Percentiles rank a stretch among this genome's conserved stretches.
These are phyloP conservation scores for Oxyteleia sp. DNA, from an alignment of 2,888 invertebrate genomes.

Conservation along the genomic window DNA sequence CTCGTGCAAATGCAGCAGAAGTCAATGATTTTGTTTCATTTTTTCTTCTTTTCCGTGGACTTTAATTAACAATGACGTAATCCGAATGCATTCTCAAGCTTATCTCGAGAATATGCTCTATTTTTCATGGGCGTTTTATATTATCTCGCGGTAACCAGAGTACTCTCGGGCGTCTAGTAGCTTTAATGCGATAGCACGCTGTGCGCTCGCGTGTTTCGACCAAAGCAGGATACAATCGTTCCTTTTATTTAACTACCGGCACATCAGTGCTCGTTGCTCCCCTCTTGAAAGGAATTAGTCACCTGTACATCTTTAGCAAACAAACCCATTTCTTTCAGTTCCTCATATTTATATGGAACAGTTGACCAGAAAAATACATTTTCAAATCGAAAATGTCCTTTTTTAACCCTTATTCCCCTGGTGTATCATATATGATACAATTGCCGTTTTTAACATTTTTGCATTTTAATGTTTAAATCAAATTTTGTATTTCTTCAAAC, in stretches of 20 bases:
- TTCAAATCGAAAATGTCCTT: too few species aligned
- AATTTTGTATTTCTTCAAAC: too few species aligned
- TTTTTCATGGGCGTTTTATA: conserved; percentile 80
- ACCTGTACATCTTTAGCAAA: conserved; percentile 39
- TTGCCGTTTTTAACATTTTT: too few species aligned
- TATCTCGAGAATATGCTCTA: conserved; percentile 75
- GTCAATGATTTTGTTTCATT: conserved; percentile 1
- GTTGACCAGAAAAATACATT: not conserved
- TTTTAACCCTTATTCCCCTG: too few species aligned
- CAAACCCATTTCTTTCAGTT: conserved; percentile 11
- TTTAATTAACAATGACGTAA: conserved; percentile 64
- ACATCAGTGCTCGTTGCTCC: conserved; percentile 78
- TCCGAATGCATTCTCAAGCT: conserved; percentile 58
- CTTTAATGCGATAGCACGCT: conserved; percentile 78
- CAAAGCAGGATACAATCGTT: conserved; percentile 74
- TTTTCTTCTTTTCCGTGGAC: not conserved
- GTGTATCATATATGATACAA: too few species aligned
- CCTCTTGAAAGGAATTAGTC: conserved; percentile 76
- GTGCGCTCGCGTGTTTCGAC: conserved; percentile 76
- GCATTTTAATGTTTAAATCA: too few species aligned
- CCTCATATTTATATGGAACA: not conserved
- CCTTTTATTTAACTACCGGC: conserved; percentile 79
- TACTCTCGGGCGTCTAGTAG: conserved; percentile 70
- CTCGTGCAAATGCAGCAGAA: not conserved
- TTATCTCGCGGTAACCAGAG: conserved; percentile 79